Conservation (phyloP, 1,140 invertebrate species). For the Drosophila subpulchrella region DNA sequence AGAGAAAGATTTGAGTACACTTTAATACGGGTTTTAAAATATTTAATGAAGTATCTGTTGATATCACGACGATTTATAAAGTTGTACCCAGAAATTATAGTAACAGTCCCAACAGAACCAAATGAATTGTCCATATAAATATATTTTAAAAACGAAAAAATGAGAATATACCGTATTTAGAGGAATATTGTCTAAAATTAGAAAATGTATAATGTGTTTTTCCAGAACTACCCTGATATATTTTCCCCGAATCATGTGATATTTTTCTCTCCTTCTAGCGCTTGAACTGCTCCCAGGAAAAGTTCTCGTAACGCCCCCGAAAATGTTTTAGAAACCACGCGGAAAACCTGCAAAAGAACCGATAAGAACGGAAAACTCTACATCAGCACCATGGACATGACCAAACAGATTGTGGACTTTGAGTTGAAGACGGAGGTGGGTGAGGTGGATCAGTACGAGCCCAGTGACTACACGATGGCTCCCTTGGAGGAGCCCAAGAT, state of each 20-base stretch:
- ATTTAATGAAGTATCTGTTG: no score
- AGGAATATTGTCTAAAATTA: no score
- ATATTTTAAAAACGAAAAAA: no score
- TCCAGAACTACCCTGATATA: not conserved
- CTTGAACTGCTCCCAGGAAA: slow-evolving; percentile 27
- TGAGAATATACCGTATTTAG: no score
- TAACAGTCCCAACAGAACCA: no score
- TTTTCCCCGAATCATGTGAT: slow-evolving; percentile 11
- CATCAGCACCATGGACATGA: slow-evolving; percentile 73
- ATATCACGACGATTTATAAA: no score
- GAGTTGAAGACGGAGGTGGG: slow-evolving; percentile 59
- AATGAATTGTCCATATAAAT: no score
- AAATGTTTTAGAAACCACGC: slow-evolving; percentile 45
- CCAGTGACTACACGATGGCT: slow-evolving; percentile 61
- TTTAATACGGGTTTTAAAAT: no score
- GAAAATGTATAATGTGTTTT: no score
- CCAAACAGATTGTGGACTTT: slow-evolving; percentile 79
- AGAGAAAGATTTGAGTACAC: no score
- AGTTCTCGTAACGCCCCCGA: slow-evolving; percentile 18
- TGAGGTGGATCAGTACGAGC: slow-evolving; percentile 50
- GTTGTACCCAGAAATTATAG: no score
- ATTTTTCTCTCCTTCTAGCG: slow-evolving; percentile 10
- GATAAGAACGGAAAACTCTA: slow-evolving; percentile 15
- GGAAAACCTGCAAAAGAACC: slow-evolving; percentile 10
- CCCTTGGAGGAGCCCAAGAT: slow-evolving; percentile 47